Percentiles rank a stretch among this genome's conserved stretches.
Conservation (phyloP, 1,140 invertebrate species). For the Cyclina sinensis region DNA sequence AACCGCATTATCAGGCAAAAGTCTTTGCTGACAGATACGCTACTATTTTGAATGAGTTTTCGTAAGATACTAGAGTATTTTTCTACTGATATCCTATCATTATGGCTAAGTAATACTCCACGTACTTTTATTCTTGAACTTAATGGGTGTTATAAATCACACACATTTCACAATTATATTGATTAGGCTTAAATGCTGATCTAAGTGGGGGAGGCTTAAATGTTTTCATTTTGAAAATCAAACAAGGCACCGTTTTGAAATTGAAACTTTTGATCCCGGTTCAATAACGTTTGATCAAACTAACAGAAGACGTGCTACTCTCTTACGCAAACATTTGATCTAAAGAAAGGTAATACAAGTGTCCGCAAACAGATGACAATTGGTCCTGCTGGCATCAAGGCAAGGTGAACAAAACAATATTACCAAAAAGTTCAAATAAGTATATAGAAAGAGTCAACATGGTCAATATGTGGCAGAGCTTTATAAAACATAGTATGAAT, state of each 20-base stretch:
- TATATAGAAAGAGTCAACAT: too few relatives aligned
- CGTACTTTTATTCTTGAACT: slow-evolving; percentile 34
- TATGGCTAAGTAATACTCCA: slow-evolving; percentile 48
- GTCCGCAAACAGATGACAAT: background rate
- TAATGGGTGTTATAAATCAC: slow-evolving; percentile 50
- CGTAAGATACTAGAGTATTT: slow-evolving; percentile 46
- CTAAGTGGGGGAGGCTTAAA: slow-evolving; percentile 46
- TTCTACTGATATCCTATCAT: slow-evolving; percentile 49
- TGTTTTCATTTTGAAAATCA: slow-evolving; percentile 23
- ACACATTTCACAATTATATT: slow-evolving; percentile 47
- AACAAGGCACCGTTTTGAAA: slow-evolving; percentile 14
- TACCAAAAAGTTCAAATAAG: too few relatives aligned
- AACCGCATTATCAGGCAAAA: slow-evolving; percentile 51
- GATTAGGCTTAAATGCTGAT: slow-evolving; percentile 14
- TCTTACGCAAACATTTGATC: slow-evolving; percentile 19
- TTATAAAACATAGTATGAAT: too few relatives aligned
- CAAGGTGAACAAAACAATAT: background rate
- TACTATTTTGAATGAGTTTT: slow-evolving; percentile 49
- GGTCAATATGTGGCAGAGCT: too few relatives aligned
- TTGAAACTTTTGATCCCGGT: slow-evolving; percentile 40
- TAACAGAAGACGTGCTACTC: background rate
- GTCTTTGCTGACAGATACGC: slow-evolving; percentile 50
- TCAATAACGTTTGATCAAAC: slow-evolving; percentile 36
- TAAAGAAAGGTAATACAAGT: background rate
- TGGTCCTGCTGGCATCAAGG: background rate